phyloP scores from a whole-genome alignment of 2,113 vertebrate species.

The Scomber japonicus region DNA sequence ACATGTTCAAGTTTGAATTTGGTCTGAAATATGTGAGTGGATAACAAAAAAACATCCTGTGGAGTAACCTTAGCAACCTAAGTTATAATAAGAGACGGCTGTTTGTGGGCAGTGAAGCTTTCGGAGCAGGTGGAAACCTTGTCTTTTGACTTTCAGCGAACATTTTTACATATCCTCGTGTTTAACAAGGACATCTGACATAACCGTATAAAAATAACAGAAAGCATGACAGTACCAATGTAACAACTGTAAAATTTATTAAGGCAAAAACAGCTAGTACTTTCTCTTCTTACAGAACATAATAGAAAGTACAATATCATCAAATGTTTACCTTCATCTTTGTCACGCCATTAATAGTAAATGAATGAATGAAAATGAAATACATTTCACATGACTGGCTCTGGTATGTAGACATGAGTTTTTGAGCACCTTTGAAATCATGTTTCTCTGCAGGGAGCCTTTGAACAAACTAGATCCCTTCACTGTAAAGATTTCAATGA shows the following conservation, averaged over 20 bases:
- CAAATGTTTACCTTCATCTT: conserved; percentile 20
- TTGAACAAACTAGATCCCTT: conserved; percentile 50
- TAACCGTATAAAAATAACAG: too few relatives aligned
- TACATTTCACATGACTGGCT: conserved; percentile 43
- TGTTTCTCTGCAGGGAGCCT: conserved; percentile 55
- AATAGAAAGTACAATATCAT: neutral
- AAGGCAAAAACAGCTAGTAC: neutral
- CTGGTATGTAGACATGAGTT: conserved; percentile 26
- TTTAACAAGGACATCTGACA: too few relatives aligned
- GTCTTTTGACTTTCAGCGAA: too few relatives aligned
- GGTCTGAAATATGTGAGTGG: too few relatives aligned
- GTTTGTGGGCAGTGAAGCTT: too few relatives aligned
- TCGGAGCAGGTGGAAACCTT: too few relatives aligned
- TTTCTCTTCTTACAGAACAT: neutral
- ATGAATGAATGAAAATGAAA: conserved; percentile 2
- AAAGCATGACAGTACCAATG: neutral
- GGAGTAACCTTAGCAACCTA: too few relatives aligned
- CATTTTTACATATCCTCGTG: too few relatives aligned
- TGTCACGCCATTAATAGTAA: conserved; percentile 18
- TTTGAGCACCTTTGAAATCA: conserved; percentile 57
- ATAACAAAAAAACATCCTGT: too few relatives aligned
- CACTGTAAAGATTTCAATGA: conserved; percentile 49
- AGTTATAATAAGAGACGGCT: too few relatives aligned
- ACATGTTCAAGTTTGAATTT: too few relatives aligned
- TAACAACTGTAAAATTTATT: conserved; percentile 2